Percentiles rank a stretch among this genome's conserved stretches.
Evolutionary conservation across 2,888 invertebrate species (phyloP).

Genomic region (Ommatoiulus sabulosus): DNA sequence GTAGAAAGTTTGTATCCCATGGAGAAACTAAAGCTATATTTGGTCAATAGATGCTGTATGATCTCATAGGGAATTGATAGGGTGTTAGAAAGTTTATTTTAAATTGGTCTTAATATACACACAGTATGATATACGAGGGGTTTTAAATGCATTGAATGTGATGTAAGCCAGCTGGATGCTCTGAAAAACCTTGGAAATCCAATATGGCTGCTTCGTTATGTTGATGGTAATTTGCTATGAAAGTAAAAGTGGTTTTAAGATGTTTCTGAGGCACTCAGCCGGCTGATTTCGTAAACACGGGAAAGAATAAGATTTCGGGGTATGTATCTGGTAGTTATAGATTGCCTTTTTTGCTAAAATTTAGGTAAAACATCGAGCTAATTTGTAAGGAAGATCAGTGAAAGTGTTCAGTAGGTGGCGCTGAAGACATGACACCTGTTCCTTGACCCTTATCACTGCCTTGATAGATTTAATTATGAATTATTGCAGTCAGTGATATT

Average conservation of each 20-base stretch:
- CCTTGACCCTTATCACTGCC: neutral
- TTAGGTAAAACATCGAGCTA: neutral
- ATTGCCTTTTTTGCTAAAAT: neutral
- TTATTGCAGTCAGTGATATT: too few relatives aligned
- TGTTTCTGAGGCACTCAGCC: neutral
- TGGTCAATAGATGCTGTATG: too few relatives aligned
- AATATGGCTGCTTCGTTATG: neutral
- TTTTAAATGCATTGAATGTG: too few relatives aligned
- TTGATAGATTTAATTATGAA: too few relatives aligned
- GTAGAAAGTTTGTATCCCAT: too few relatives aligned
- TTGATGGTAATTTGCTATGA: neutral
- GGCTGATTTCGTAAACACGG: neutral
- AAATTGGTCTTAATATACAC: too few relatives aligned
- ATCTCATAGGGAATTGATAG: too few relatives aligned
- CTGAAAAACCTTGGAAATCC: neutral
- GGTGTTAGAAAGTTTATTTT: too few relatives aligned
- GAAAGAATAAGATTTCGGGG: neutral
- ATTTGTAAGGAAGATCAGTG: neutral
- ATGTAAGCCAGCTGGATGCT: too few relatives aligned
- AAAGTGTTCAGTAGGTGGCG: slow-evolving; percentile 16
- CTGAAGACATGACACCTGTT: slow-evolving; percentile 27
- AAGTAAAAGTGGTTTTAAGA: neutral
- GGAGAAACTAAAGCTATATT: too few relatives aligned
- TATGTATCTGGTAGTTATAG: neutral
- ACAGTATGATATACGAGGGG: too few relatives aligned